A percentile compares a stretch with the other conserved stretches of the same genome.
These are phyloP conservation scores for Linnaemya vulpina DNA, from an alignment of 2,888 invertebrate species.

Conservation along the genomic window DNA sequence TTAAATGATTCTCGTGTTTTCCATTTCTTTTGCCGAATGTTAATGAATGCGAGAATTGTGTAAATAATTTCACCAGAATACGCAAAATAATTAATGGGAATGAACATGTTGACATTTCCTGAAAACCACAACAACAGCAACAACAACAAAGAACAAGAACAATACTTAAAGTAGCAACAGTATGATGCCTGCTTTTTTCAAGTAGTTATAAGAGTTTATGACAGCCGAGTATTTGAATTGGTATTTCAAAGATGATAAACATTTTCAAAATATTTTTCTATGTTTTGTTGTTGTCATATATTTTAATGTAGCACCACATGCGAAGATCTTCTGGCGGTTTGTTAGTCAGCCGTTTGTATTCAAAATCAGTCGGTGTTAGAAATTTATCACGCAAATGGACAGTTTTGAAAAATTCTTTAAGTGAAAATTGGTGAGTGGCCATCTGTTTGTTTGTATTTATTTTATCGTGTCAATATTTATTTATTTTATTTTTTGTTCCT, in stretches of 20 bases:
- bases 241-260: conserved; percentile 38
- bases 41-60: conserved; percentile 46
- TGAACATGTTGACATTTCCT: conserved; percentile 68
- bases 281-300: conserved; percentile 23
- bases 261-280: conserved; percentile 18
- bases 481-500: conserved; percentile 13
- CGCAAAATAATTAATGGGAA: conserved; percentile 66
- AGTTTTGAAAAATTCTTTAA: conserved; percentile 30
- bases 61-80: conserved; percentile 68
- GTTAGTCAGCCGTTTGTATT: conserved; percentile 21
- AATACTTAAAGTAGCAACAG: conserved; percentile 26
- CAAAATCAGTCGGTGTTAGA: conserved; percentile 44
- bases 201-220: conserved; percentile 4
- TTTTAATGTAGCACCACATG: conserved; percentile 61
- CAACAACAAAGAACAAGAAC: conserved; percentile 15
- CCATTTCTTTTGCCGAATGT: conserved; percentile 31
- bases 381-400: conserved; percentile 49
- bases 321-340: conserved; percentile 39
- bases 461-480: neutral
- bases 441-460: conserved; percentile 46
- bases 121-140: conserved; percentile 60
- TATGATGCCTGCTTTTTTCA: neutral
- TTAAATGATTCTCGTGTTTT: conserved; percentile 37
- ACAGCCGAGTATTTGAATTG: conserved; percentile 8
- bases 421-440: conserved; percentile 52